Percentiles rank a stretch among this genome's conserved stretches.
Conservation (phyloP, 1,140 invertebrate genomes). For the Euwallacea similis region DNA sequence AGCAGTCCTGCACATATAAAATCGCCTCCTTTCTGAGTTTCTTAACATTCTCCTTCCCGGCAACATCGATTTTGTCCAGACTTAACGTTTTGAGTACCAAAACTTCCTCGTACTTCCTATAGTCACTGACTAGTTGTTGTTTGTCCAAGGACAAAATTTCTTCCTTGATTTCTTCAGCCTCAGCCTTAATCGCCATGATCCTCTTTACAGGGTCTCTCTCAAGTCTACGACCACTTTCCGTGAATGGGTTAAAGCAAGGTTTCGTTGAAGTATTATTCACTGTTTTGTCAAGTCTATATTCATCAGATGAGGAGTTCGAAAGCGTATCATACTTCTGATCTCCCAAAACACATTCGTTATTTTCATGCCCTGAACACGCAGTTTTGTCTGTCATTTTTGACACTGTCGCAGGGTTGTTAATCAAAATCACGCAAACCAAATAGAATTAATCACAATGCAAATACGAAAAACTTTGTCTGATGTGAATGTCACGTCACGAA, state of each 20-base stretch:
- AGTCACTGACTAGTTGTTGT: slow-evolving; percentile 21
- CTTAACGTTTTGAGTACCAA: slow-evolving; percentile 38
- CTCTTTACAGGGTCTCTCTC: slow-evolving; percentile 19
- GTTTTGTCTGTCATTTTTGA: neutral
- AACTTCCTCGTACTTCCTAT: slow-evolving; percentile 36
- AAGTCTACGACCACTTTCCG: neutral
- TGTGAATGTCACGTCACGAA: no score
- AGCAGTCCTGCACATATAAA: slow-evolving; percentile 39
- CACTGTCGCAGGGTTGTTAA: no score
- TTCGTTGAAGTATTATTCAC: slow-evolving; percentile 1
- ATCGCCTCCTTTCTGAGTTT: slow-evolving; percentile 38
- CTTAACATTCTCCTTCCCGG: slow-evolving; percentile 21
- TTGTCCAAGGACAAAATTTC: slow-evolving; percentile 19
- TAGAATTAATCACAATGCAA: no score
- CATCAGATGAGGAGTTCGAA: neutral
- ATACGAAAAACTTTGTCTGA: no score
- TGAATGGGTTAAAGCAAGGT: neutral
- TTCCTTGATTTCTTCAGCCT: slow-evolving; percentile 30
- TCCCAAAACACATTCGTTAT: slow-evolving; percentile 24
- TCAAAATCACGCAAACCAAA: no score
- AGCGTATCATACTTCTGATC: slow-evolving; percentile 21
- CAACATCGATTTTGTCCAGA: slow-evolving; percentile 40
- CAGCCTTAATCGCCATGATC: slow-evolving; percentile 31
- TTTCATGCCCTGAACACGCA: slow-evolving; percentile 2
- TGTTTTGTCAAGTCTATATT: neutral